These are phyloP conservation scores for Charina bottae DNA, from an alignment of 2,113 vertebrate genomes.

Conservation along the genomic window DNA sequence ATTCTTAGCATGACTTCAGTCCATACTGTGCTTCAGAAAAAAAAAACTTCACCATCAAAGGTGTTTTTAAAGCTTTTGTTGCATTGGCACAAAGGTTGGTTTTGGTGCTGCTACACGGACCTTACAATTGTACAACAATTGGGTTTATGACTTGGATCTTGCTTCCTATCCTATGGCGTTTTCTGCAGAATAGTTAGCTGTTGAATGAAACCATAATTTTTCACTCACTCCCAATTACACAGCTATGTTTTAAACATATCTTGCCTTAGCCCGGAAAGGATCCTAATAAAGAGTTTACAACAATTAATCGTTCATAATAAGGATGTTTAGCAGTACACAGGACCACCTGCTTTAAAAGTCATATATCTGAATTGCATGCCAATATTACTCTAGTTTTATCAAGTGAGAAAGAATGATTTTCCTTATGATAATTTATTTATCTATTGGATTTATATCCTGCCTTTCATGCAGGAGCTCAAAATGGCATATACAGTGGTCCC, in stretches of 20 bases:
- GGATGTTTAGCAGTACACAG: neutral
- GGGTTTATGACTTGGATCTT: neutral
- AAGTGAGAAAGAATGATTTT: neutral
- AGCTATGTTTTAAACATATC: slow-evolving; percentile 41
- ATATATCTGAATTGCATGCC: neutral
- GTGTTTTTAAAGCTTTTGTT: neutral
- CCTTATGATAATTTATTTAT: neutral
- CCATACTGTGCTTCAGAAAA: neutral
- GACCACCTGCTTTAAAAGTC: neutral
- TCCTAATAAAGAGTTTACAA: neutral
- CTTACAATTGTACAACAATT: neutral
- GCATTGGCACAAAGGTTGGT: neutral
- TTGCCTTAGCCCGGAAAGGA: neutral
- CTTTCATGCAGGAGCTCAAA: neutral
- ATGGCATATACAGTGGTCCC: neutral
- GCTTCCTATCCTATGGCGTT: neutral
- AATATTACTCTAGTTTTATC: neutral
- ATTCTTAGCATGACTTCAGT: neutral
- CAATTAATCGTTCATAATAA: neutral
- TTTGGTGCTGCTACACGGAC: neutral
- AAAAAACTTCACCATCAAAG: neutral
- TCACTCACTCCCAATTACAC: slow-evolving; percentile 23
- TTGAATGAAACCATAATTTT: neutral
- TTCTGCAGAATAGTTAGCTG: neutral
- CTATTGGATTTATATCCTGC: neutral